Base-by-base conservation (phyloP, 1,140 invertebrate species). In the Hypothenemus hampei region DNA sequence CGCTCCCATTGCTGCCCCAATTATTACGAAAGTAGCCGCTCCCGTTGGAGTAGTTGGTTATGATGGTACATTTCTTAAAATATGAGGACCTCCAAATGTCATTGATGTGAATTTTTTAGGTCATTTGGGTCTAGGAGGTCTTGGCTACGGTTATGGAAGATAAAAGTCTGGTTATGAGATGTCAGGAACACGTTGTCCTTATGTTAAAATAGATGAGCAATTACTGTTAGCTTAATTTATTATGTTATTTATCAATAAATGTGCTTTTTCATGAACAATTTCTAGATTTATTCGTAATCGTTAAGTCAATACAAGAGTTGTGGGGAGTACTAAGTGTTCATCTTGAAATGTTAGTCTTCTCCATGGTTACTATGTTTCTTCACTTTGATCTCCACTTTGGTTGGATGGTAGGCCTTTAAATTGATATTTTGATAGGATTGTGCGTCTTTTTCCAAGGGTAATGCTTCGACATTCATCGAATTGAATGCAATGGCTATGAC, bases 1-100 rank as follows among this genome's bases (percentile, higher is more conserved):
- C 0, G 54, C 60, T 13, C 54, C 54, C 3, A 41, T 61, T 33
- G 54, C 55, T 2, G 51, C 60, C 6, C 60, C 60, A 3, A 41
- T 58, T 29, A 33, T 51, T 26, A 18, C 46, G 23, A 57, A 49
- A 44, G 41, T 57, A 5, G 55, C 55, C 18, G 41, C 47, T n/a
- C 46, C 55, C 7, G 33, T 54, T 16, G 18, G 40, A n/a, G 31
- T 54, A n/a, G 20, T 54, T 0, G 39, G 51, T 2, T 3, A 24
- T 8, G 35, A 33, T 40, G 29, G 29, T 31, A 26, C 24, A n/a
- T 45, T 45, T 45, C 11, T 8, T 20, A 43, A 4, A 21, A 26
- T 29, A 8, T 45, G 13, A 26, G 19, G 40, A 20, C 7, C 4
- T 31, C 5, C 13, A 18, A 13, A 13, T 45, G 11, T 29, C 15